These are phyloP conservation scores for Drosophila willistoni DNA, from an alignment of 1,140 invertebrate species.

Conservation along the genomic window DNA sequence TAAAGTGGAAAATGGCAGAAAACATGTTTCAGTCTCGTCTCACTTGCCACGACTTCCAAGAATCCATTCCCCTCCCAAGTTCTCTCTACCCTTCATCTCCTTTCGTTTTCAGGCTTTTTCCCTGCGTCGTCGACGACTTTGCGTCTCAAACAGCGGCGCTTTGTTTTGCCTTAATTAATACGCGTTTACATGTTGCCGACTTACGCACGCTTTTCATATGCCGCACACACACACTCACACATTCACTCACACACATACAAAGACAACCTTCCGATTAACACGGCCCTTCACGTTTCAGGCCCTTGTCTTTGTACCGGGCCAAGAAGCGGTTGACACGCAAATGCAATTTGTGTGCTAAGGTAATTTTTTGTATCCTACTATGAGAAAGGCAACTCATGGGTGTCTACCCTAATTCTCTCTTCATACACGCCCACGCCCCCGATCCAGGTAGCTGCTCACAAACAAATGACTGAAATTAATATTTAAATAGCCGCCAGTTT, in stretches of 20 bases:
- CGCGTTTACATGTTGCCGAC: slow-evolving; percentile 65
- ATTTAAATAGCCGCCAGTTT: slow-evolving; percentile 46
- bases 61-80: neutral
- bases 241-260: slow-evolving; percentile 9
- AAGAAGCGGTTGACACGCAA: slow-evolving; percentile 65
- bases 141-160: slow-evolving; percentile 50
- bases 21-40: slow-evolving; percentile 38
- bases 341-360: slow-evolving; percentile 73
- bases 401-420: slow-evolving; percentile 1
- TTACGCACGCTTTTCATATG: slow-evolving; percentile 56
- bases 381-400: slow-evolving; percentile 22
- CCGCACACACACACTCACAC: slow-evolving; percentile 6
- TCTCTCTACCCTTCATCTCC: slow-evolving; percentile 8
- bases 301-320: slow-evolving; percentile 15
- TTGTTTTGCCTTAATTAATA: slow-evolving; percentile 78
- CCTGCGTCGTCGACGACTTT: slow-evolving; percentile 36
- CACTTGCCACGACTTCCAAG: neutral
- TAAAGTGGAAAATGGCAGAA: slow-evolving; percentile 39
- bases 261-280: neutral
- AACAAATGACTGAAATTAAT: slow-evolving; percentile 59
- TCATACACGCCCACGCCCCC: slow-evolving; percentile 10
- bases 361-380: slow-evolving; percentile 49
- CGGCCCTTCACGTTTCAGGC: neutral
- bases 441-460: slow-evolving; percentile 9
- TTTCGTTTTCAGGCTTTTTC: slow-evolving; percentile 43